A percentile compares a stretch with the other conserved stretches of the same genome.
Evolutionary conservation across 1,140 invertebrate genomes (phyloP).

Genomic region (Cryptotermes secundus): DNA sequence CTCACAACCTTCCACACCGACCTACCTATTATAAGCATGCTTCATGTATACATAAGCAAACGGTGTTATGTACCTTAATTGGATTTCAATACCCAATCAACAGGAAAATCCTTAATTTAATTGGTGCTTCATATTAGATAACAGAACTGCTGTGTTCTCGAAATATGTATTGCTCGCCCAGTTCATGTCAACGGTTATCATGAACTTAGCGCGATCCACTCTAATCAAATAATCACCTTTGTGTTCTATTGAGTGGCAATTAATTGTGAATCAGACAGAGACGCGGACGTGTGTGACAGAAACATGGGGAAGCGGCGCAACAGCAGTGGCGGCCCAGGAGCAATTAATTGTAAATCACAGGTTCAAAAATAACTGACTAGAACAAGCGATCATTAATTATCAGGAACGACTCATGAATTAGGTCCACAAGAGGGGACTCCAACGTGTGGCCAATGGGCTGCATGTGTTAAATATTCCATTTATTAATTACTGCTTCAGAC

Average conservation of each 20-base stretch:
- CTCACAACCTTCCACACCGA: not conserved
- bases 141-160: not conserved
- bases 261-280: not conserved
- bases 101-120: conserved; percentile 7
- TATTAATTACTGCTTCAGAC: too few relatives aligned
- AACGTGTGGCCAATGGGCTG: too few relatives aligned
- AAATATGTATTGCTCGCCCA: not conserved
- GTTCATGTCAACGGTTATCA: not conserved
- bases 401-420: not conserved
- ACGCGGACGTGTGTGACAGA: not conserved
- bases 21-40: not conserved
- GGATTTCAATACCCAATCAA: not conserved
- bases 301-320: not conserved
- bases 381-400: not conserved
- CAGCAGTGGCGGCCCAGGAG: not conserved
- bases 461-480: too few relatives aligned
- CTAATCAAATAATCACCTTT: conserved; percentile 9
- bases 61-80: not conserved
- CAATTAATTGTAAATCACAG: not conserved
- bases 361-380: not conserved
- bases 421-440: too few relatives aligned
- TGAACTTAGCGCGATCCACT: not conserved
- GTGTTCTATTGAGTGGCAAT: not conserved
- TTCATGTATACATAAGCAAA: not conserved
- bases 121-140: not conserved